Evolutionary conservation across 2,113 vertebrate species (phyloP).

Genomic region (Epinephelus lanceolatus): DNA sequence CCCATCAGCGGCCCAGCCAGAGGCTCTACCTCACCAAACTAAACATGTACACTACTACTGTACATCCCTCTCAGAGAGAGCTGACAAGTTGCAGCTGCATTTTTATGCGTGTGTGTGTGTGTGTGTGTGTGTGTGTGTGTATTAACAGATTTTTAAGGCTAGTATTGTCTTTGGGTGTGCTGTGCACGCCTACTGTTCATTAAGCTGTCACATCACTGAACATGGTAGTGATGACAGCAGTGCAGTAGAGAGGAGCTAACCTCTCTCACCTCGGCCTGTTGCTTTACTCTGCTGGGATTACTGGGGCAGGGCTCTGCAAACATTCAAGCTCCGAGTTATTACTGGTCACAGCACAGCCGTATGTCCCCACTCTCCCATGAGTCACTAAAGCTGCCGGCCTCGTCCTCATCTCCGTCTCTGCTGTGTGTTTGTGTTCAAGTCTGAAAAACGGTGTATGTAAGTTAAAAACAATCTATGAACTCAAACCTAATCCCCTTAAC

Average conservation of each 20-base stretch:
- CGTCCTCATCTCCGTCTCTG: conserved; percentile 51
- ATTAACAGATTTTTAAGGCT: neutral
- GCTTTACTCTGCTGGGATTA: conserved; percentile 75
- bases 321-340: conserved; percentile 75
- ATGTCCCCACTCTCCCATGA: conserved; percentile 64
- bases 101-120: neutral
- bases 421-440: conserved; percentile 53
- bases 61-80: conserved; percentile 37
- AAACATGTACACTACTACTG: conserved; percentile 50
- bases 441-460: conserved; percentile 33
- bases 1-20: conserved; percentile 60
- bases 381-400: conserved; percentile 51
- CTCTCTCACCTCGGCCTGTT: conserved; percentile 70
- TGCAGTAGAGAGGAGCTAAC: conserved; percentile 62
- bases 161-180: conserved; percentile 9
- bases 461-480: conserved; percentile 28
- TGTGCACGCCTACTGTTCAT: conserved; percentile 33
- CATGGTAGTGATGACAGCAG: conserved; percentile 57
- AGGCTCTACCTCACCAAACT: conserved; percentile 54
- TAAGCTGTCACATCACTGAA: conserved; percentile 41
- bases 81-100: neutral
- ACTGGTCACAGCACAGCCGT: conserved; percentile 60
- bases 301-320: conserved; percentile 75
- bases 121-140: neutral
- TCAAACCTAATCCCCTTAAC: neutral